These are phyloP conservation scores for Drosophila neutralis DNA, from an alignment of 2,888 invertebrate genomes.

Conservation along the genomic window DNA sequence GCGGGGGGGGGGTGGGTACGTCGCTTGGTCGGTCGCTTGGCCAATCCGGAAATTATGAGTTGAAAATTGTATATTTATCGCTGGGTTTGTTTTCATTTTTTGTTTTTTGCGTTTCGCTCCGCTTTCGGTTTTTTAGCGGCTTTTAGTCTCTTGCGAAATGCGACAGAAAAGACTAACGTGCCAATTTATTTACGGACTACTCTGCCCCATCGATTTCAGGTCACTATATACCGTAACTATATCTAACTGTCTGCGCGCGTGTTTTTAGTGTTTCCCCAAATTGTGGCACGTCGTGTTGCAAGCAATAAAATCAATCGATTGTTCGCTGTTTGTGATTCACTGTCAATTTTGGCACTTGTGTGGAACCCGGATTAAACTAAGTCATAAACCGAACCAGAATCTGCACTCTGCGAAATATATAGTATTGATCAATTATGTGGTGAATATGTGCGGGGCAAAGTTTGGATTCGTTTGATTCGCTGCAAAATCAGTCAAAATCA, in stretches of 20 bases:
- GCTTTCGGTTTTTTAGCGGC: conserved; percentile 37
- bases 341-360: not conserved
- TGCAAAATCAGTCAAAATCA: not conserved
- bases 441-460: not conserved
- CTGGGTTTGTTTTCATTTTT: conserved; percentile 2
- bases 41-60: conserved; percentile 38
- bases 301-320: not conserved
- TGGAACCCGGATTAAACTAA: not conserved
- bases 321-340: not conserved
- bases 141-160: conserved; percentile 55
- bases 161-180: conserved; percentile 62
- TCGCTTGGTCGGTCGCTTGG: not conserved
- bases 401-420: not conserved
- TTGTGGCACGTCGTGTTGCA: not conserved
- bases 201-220: conserved; percentile 55
- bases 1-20: not conserved
- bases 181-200: conserved; percentile 68
- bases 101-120: conserved; percentile 2
- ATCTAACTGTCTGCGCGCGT: conserved; percentile 3
- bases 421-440: not conserved
- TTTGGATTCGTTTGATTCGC: not conserved
- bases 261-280: not conserved
- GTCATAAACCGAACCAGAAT: not conserved
- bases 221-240: conserved; percentile 27
- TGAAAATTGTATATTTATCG: conserved; percentile 58